Conservation (phyloP, 2,113 vertebrate species). For the Aldabrachelys gigantea region DNA sequence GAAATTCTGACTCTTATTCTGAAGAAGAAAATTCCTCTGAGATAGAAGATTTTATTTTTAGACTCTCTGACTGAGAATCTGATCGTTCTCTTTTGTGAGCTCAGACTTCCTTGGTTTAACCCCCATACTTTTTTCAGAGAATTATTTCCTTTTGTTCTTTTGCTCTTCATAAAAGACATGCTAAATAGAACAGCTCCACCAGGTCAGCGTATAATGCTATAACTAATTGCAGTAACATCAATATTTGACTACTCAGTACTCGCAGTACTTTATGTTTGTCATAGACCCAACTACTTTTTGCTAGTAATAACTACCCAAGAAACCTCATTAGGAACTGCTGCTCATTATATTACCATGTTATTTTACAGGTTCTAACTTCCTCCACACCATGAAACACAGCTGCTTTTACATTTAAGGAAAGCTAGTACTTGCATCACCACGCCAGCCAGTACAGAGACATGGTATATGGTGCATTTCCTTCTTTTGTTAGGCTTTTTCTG, state of each 20-base stretch:
- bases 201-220: background rate
- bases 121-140: background rate
- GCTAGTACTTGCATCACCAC: background rate
- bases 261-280: constrained; percentile 22
- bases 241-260: constrained; percentile 40
- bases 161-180: constrained; percentile 20
- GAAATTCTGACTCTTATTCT: background rate
- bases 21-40: constrained; percentile 26
- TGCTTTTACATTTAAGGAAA: constrained; percentile 12
- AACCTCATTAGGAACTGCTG: constrained; percentile 22
- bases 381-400: constrained; percentile 39
- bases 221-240: constrained; percentile 2
- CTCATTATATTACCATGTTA: constrained; percentile 28
- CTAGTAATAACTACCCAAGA: constrained; percentile 22
- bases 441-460: background rate
- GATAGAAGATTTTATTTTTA: constrained; percentile 22
- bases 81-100: background rate
- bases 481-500: background rate
- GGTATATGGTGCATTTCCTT: background rate
- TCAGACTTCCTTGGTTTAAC: background rate
- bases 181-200: constrained; percentile 22
- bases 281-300: constrained; percentile 47
- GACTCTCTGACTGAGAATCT: background rate
- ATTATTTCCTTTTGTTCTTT: constrained; percentile 19
- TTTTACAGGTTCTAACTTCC: constrained; percentile 39